Conservation (phyloP, 2,888 invertebrate genomes). For the Netelia virgata region DNA sequence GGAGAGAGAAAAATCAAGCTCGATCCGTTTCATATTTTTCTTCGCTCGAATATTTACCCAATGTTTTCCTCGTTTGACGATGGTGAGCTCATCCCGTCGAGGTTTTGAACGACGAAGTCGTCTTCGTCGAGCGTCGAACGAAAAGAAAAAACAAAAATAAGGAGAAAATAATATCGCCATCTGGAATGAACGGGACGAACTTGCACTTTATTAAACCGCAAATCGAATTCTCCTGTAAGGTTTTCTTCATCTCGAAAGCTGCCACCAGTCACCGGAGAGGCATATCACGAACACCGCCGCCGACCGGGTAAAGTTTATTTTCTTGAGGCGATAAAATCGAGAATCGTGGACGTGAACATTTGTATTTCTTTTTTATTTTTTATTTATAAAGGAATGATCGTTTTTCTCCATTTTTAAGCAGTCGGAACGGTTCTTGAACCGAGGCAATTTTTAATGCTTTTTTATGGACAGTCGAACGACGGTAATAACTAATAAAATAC, state of each 20-base stretch:
- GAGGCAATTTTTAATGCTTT: not conserved
- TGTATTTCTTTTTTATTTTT: not conserved
- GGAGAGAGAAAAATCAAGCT: slow-evolving; percentile 35
- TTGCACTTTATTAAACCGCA: slow-evolving; percentile 58
- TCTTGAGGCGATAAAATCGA: slow-evolving; percentile 4
- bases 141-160: slow-evolving; percentile 2
- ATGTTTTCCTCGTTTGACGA: not conserved
- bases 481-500: not conserved
- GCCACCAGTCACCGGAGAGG: not conserved
- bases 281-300: not conserved
- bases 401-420: not conserved
- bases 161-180: not conserved
- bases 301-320: slow-evolving; percentile 24
- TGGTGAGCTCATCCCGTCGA: not conserved
- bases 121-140: slow-evolving; percentile 18
- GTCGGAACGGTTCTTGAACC: not conserved
- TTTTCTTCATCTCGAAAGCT: slow-evolving; percentile 3
- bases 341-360: not conserved
- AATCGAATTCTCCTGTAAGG: slow-evolving; percentile 46
- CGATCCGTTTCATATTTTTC: slow-evolving; percentile 55
- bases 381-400: not conserved
- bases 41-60: slow-evolving; percentile 16
- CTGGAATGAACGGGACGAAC: slow-evolving; percentile 11
- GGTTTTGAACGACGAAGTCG: not conserved
- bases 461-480: not conserved